Evolutionary conservation across 2,797 vertebrate genomes (phyloP), one percentile per base, ranked within the genome.

Genomic region (Oreochromis grahami): DNA sequence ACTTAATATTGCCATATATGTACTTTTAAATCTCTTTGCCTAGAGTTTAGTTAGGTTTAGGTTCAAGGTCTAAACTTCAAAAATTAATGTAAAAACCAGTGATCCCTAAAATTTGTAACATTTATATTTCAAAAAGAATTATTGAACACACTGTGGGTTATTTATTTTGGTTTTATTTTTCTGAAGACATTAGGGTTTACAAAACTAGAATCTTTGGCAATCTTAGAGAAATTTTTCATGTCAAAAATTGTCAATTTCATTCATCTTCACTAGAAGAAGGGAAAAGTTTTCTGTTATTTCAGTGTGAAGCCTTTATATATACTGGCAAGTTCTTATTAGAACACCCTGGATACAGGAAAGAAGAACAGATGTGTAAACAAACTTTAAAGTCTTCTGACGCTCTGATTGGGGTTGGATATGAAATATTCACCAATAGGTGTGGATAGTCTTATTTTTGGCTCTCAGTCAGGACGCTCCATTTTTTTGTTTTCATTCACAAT

Each of bases 371-470:
- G 87, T 90, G 88, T 74, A 90, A 94, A 93, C 88, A 93, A 91
- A 94, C 89, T 93, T 94, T 92, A 90, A 94, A 92, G 88, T 81
- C 82, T 87, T 89, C 74, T 84, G 85, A 53, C 60, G 70, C 89
- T 91, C 83, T 88, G 79, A 94, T 93, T 91, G 80, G 77, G 92
- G 91, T 87, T 84, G 80, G 45, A 83, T 76, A 96, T 95, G 24
- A 95, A 96, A 95, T 95, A 95, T 96, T 96, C 83, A 96, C 53
- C 70, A 7, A 80, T 76, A 90, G 88, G 86, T 93, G 85, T 85
- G 82, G 29, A 19, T 86, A 26, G 80, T 21, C 7, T 60, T 76
- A 83, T 76, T 83, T 45, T 29, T 24, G 24, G 41, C 68, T 72
- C 74, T 86, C 78, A 76, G 80, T 63, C 74, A 74, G 63, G 86